Evolutionary conservation across 2,113 vertebrate species (phyloP), one percentile per base, ranked within the genome.

Genomic region (Callospermophilus lateralis): DNA sequence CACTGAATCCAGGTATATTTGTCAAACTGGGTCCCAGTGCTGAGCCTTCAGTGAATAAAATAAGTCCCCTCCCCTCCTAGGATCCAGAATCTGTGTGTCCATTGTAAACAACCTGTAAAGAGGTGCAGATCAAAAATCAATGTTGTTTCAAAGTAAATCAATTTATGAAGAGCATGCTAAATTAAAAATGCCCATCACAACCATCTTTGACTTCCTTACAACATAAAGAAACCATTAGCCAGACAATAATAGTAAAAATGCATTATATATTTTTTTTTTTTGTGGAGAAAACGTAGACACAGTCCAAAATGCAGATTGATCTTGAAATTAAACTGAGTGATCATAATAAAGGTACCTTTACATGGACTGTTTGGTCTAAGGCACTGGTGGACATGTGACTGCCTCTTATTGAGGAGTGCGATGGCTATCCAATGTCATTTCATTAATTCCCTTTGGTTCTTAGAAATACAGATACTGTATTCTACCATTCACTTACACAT

Each of bases 261-360:
- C 28, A 48, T 93, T 87, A 8, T 15, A 84, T 42, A n/a, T n/a
- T n/a, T n/a, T n/a, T n/a, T 96, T 90, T 96, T 90, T 90, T 17
- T 67, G 1, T 81, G 34, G 90, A 72, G 15, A 26, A 85, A 51
- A 2, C 8, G 96, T 15, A 74, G 24, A 53, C 3, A 76, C 1
- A 89, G 20, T 86, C 7, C 67, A 85, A 84, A 26, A 91, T 92
- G 16, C 34, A 24, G 22, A 94, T 88, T 92, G 4, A 72, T 19
- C 91, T 85, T 32, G 73, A 72, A 97, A 84, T 84, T 97, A 51
- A 97, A 42, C 20, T 77, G 26, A 78, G 32, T n/a, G 51, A 87
- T 97, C 58, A 79, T 0, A 92, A 17, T 58, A 15, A 63, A 30
- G 32, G 24, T 13, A 10, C 65, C 78, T 70, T 26, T 81, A 84